phyloP scores from a whole-genome alignment of 1,140 invertebrate genomes.

The Helicoverpa zea region DNA sequence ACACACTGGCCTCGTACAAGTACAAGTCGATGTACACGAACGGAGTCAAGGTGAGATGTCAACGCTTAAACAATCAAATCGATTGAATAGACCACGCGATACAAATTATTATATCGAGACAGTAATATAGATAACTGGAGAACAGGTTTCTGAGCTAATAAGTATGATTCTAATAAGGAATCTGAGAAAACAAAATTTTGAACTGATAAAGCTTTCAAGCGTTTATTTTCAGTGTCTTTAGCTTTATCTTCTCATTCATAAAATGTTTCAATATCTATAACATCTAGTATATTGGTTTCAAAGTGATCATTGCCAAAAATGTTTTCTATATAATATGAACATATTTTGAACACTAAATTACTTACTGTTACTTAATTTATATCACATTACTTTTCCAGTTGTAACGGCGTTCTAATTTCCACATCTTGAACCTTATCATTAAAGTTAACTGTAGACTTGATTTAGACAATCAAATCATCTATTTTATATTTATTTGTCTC shows the following conservation, averaged over 20 bases:
- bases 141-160: not conserved
- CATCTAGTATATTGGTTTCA: not conserved
- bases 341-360: too few species aligned
- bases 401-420: too few species aligned
- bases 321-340: too few species aligned
- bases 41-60: constrained; percentile 68
- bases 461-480: not conserved
- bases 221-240: too few species aligned
- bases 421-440: too few species aligned
- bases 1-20: constrained; percentile 5
- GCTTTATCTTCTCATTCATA: not conserved
- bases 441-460: too few species aligned
- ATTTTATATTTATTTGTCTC: not conserved
- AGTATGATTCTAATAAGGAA: not conserved
- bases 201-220: too few species aligned
- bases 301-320: too few species aligned
- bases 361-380: too few species aligned
- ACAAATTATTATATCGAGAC: constrained; percentile 49
- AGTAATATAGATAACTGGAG: constrained; percentile 19
- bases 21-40: constrained; percentile 35
- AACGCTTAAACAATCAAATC: constrained; percentile 53
- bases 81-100: constrained; percentile 49
- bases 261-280: not conserved
- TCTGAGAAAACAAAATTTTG: too few species aligned
- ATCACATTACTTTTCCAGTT: too few species aligned